Evolutionary conservation across 2,113 vertebrate genomes (phyloP), one percentile per base, ranked within the genome.

Genomic region (Coregonus clupeaformis): DNA sequence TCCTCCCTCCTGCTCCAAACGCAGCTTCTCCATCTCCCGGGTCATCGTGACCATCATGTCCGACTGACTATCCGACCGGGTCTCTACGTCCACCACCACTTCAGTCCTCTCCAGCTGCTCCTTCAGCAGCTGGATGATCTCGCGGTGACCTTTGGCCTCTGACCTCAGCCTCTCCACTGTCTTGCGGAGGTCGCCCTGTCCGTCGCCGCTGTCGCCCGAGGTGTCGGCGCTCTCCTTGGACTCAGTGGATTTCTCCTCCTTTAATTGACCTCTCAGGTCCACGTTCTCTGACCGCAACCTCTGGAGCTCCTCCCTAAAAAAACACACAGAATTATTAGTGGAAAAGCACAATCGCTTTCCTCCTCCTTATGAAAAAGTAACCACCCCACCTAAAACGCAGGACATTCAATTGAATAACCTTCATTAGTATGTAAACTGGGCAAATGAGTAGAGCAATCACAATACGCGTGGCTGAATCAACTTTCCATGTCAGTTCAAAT

Each of bases 161-260:
- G 83, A 77, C 80, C 87, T 91, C 67, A 93, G 91, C 55, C 87
- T 88, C 87, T 92, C 84, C 66, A 92, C 84, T 68, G 91, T 88
- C 82, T 86, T 89, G 75, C 88, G 92, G 59, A 93, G 83, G 75
- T 91, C 90, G 67, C 88, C 89, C 75, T 92, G 91, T 30, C 89
- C 84, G 71, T 94, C 93, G 24, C 93, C 93, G 72, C 91, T 87
- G 82, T 92, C 93, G 12, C 73, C 85, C 1, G 92, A 93, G 36
- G 90, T 89, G 32, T 93, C 94, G 1, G 85, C 85, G 81, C 87
- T 91, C 68, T 90, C 94, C 83, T 92, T 93, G 45, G 88, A 89
- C 45, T 88, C 88, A 2, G 78, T 68, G 5, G 89, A 85, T 14
- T 85, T 86, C 65, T 85, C 92, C 79, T 95, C 95, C 85, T 95